These are phyloP conservation scores for Drosophila sulfurigaster DNA, from an alignment of 1,140 invertebrate genomes.

Conservation along the genomic window DNA sequence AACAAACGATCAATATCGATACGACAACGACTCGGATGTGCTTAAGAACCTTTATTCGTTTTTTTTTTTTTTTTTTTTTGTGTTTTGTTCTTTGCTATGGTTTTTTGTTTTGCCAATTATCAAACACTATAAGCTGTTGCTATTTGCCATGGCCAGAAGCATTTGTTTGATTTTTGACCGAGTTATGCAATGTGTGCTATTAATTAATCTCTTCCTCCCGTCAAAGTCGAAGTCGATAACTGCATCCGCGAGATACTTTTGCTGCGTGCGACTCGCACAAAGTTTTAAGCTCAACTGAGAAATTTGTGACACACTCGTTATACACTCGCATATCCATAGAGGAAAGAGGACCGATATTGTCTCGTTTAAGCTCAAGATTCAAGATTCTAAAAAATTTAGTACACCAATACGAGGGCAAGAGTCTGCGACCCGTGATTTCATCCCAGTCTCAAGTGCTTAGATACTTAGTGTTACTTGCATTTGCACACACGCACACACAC, in stretches of 20 bases:
- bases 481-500: conserved; percentile 11
- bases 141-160: conserved; percentile 33
- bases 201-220: conserved; percentile 51
- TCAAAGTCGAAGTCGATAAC: conserved; percentile 16
- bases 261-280: conserved; percentile 57
- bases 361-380: conserved; percentile 63
- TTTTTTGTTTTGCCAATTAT: conserved; percentile 25
- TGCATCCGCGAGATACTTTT: conserved; percentile 35
- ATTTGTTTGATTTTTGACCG: conserved; percentile 13
- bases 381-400: conserved; percentile 72
- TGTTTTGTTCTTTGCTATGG: neutral
- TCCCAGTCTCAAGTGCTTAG: conserved; percentile 57
- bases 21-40: conserved; percentile 24
- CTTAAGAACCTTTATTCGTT: neutral
- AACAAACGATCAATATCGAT: conserved; percentile 41
- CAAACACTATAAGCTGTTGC: conserved; percentile 12
- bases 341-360: conserved; percentile 44
- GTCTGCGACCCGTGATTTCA: conserved; percentile 36
- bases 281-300: conserved; percentile 68
- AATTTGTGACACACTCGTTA: conserved; percentile 6
- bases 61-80: neutral
- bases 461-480: conserved; percentile 32
- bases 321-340: conserved; percentile 43
- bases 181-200: conserved; percentile 44
- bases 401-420: conserved; percentile 58